Base-by-base conservation (phyloP, 2,113 vertebrate genomes). In the Epinephelus lanceolatus region DNA sequence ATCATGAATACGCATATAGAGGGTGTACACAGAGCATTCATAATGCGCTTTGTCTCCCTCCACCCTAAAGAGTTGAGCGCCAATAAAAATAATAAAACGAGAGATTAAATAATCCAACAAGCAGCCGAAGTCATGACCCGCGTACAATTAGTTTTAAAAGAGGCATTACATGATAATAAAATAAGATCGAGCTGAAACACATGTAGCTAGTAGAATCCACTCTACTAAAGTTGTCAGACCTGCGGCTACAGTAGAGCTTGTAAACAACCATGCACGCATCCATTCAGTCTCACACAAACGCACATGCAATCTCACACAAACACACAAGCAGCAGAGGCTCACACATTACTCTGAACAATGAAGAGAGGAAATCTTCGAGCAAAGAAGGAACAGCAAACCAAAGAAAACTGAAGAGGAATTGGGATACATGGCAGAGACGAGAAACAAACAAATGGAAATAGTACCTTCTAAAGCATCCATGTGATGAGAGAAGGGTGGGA, bases 401-500 rank as follows among this genome's bases (percentile, higher is more conserved):
- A 68, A 61, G 19, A 86, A 87, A 87, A 85, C 55, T 70, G 33
- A 0, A 52, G 9, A 82, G 70, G 19, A 80, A 60, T 33, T 13
- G 6, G 17, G n/a, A 53, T 4, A 53, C 30, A 73, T 27, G 21
- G 4, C 13, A 73, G 12, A 78, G 75, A 56, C 17, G 60, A 69
- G 49, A 6, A 57, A 27, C 21, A 83, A 82, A 72, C 27, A 66
- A 65, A 78, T 74, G 30, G 63, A 74, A 74, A 85, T 68, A 72
- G 89, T 93, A 95, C 94, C 95, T 95, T 76, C 37, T 73, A 61
- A 85, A 89, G 90, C 91, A 91, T 94, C 91, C 86, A 70, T 81
- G 88, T 71, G 90, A 86, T 33, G 84, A 80, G 81, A 85, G 89
- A 88, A 91, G 88, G 90, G 90, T 92, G 91, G 92, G 92, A 94